phyloP scores from a whole-genome alignment of 2,113 vertebrate species.

The Seriola aureovittata region DNA sequence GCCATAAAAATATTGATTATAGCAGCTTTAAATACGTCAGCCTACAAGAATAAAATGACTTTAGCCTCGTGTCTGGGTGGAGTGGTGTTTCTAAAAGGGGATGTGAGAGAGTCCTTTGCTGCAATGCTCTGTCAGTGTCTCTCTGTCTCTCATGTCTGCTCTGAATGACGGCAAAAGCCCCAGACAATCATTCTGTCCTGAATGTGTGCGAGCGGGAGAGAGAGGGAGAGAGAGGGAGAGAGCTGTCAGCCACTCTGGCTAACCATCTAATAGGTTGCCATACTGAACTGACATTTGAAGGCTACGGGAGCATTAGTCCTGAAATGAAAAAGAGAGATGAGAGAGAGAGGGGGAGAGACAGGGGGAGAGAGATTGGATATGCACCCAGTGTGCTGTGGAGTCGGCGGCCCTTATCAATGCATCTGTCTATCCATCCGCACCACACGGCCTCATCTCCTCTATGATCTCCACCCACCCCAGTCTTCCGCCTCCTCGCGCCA shows the following conservation, averaged over 20 bases:
- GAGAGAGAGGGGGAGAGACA: slow-evolving; percentile 37
- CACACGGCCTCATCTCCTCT: slow-evolving; percentile 78
- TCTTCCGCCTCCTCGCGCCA: slow-evolving; percentile 55
- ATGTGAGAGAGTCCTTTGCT: slow-evolving; percentile 30
- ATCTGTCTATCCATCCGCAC: slow-evolving; percentile 81
- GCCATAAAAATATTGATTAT: background rate
- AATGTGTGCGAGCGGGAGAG: slow-evolving; percentile 49
- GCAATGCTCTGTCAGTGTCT: slow-evolving; percentile 51
- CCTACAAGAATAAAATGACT: slow-evolving; percentile 2
- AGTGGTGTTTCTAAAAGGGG: slow-evolving; percentile 22
- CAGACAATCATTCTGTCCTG: slow-evolving; percentile 68
- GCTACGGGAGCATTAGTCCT: slow-evolving; percentile 73
- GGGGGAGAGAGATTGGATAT: slow-evolving; percentile 69
- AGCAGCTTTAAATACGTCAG: slow-evolving; percentile 13
- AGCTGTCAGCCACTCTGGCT: slow-evolving; percentile 75
- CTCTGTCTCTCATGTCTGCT: slow-evolving; percentile 39
- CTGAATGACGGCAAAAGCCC: slow-evolving; percentile 60
- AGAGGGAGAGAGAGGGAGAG: slow-evolving; percentile 52
- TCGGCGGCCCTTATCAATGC: slow-evolving; percentile 82
- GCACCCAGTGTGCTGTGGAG: slow-evolving; percentile 68
- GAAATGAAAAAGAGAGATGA: slow-evolving; percentile 73
- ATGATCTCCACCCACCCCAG: slow-evolving; percentile 76
- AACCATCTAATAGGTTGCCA: slow-evolving; percentile 78
- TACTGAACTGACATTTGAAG: slow-evolving; percentile 80
- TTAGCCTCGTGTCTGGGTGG: background rate